Percentiles rank a stretch among this genome's conserved stretches.
Conservation (phyloP, 2,113 vertebrate species). For the Brachypteracias leptosomus region DNA sequence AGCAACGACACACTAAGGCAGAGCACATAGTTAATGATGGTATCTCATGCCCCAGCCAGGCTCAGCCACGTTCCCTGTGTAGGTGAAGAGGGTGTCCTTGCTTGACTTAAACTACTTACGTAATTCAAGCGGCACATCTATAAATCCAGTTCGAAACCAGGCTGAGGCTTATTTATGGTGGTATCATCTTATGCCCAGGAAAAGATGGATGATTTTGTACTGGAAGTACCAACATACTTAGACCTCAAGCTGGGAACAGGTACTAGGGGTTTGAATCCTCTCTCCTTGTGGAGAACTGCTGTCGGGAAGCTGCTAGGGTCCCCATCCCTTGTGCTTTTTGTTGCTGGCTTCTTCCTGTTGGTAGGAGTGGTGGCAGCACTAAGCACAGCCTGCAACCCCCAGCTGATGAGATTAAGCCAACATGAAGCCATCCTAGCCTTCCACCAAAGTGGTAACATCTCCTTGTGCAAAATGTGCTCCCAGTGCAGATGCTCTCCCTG, state of each 20-base stretch:
- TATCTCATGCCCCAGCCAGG: background rate
- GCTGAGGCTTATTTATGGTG: background rate
- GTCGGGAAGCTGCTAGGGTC: background rate
- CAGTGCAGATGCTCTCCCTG: background rate
- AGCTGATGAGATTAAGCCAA: background rate
- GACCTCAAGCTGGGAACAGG: background rate
- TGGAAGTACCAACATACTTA: fast-evolving
- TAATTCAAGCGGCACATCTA: background rate
- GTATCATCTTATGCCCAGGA: background rate
- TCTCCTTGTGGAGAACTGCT: background rate
- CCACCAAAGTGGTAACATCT: background rate
- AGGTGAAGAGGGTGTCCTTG: background rate
- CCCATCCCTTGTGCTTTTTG: background rate
- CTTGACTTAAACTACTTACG: background rate
- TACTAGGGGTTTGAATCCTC: background rate
- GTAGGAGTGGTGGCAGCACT: background rate
- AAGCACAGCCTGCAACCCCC: background rate
- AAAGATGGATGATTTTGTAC: background rate
- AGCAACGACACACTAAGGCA: background rate
- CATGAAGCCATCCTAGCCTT: background rate
- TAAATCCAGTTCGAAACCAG: background rate
- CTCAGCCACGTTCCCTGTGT: background rate
- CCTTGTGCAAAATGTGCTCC: background rate
- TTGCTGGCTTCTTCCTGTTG: background rate
- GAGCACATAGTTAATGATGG: background rate